A percentile compares a stretch with the other conserved stretches of the same genome.
These are phyloP conservation scores for Drosophila histrio DNA, from an alignment of 2,888 invertebrate genomes.

Conservation along the genomic window DNA sequence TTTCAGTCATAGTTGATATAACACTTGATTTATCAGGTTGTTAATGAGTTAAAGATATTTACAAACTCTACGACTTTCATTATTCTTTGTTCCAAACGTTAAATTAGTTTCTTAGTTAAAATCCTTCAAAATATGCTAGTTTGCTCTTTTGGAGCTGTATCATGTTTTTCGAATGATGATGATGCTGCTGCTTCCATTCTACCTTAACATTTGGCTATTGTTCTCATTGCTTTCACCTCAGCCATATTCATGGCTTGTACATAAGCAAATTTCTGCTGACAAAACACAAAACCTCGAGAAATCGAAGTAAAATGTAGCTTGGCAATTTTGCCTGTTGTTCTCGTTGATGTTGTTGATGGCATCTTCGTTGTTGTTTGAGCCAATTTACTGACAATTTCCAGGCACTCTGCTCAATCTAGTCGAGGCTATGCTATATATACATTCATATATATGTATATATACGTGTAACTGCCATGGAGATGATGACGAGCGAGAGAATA, in stretches of 20 bases:
- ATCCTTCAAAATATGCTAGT: slow-evolving; percentile 4
- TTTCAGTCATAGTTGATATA: too few species aligned
- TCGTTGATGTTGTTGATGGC: slow-evolving; percentile 50
- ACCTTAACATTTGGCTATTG: slow-evolving; percentile 23
- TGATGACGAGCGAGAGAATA: slow-evolving; percentile 61
- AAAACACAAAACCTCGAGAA: slow-evolving; percentile 71
- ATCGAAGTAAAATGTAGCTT: slow-evolving; percentile 75
- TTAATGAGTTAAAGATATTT: too few species aligned
- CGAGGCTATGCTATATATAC: slow-evolving; percentile 37
- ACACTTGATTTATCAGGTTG: too few species aligned
- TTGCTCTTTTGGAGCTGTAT: not conserved
- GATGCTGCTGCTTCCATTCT: not conserved
- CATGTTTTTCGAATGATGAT: slow-evolving; percentile 1
- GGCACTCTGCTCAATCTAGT: slow-evolving; percentile 67
- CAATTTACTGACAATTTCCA: slow-evolving; percentile 78
- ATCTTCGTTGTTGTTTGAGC: slow-evolving; percentile 73
- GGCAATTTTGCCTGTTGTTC: slow-evolving; percentile 54
- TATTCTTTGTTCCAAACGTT: not conserved
- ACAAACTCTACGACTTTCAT: too few species aligned
- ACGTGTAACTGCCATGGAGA: slow-evolving; percentile 60
- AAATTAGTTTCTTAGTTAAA: not conserved
- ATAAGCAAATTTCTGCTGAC: slow-evolving; percentile 77
- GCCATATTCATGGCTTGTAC: slow-evolving; percentile 38
- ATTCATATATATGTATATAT: slow-evolving; percentile 3
- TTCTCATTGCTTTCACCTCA: slow-evolving; percentile 44